Evolutionary conservation across 2,797 vertebrate genomes (phyloP), one percentile per base, ranked within the genome.

Genomic region (Octomys mimax): DNA sequence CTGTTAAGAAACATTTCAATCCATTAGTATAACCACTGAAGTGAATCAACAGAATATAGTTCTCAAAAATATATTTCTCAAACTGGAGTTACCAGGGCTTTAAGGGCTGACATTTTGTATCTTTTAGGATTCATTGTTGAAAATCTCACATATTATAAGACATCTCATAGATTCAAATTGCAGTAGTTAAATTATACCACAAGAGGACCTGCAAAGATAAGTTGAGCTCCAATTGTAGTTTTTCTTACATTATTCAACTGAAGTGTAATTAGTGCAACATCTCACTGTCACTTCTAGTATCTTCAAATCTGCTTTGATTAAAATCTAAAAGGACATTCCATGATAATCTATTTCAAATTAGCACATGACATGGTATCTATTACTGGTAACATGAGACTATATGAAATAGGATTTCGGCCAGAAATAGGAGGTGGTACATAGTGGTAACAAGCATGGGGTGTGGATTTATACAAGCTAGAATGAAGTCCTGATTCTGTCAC

Each of bases 191-290:
- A 39, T 89, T 10, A 94, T 92, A 87, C 98, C 98, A 98, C 98
- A 78, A 94, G 98, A 98, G 98, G 98, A 90, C 98, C 12, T 98
- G 84, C 97, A 96, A 98, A 97, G 97, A 97, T 95, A 98, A 94
- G 90, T 92, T 95, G 95, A 97, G 26, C 83, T 96, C 78, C 83
- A 91, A 92, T 77, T 88, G 92, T 68, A 88, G 68, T 84, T 84
- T 61, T 73, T 59, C 71, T 89, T 84, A 77, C 83, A 36, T 91
- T 92, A 85, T 86, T 96, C 95, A 94, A 92, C 57, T 73, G 87
- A 94, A 96, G 46, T 75, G 11, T 92, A 95, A 92, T 13, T 42
- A 68, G 62, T 26, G 89, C 94, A 94, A 78, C 61, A 84, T 92
- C 52, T 94, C 68, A 75, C 24, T 86, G 83, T 75, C 42, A 87